Base-by-base conservation (phyloP, 2,888 invertebrate genomes). In the Lasius fuliginosus region DNA sequence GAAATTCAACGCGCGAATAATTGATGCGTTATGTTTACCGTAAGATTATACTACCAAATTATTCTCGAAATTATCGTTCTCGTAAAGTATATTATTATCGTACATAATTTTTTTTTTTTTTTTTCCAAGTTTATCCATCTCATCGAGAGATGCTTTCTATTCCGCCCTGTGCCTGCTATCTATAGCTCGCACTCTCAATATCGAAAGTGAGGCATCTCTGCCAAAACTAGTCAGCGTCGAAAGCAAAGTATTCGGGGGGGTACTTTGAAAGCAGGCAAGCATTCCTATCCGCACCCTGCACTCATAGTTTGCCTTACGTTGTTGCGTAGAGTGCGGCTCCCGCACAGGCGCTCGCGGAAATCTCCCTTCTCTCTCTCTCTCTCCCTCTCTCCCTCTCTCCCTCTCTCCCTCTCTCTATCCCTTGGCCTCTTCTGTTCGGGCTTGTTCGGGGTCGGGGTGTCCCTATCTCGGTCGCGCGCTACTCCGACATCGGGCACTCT, bases 401-500 rank as follows among this genome's bases (percentile, higher is more conserved):
- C 36, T 18, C 8, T 74, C 65, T 36, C 15, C 23, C 62, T n/a
- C 75, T 75, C 5, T 64, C 33, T 30, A 18, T 67, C 46, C 12
- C 36, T 27, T 33, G 49, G 36, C 11, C 65, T 71, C 58, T 73
- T 60, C 42, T 36, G 69, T 68, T 65, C 83, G 58, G 73, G 46
- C 23, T 68, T 12, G 82, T 68, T 56, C 62, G 73, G 73, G 71
- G 46, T 12, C 58, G 60, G 40, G 79, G 27, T 60, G 18, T 69
- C 27, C 40, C 79, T 42, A 64, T 71, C 71, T 83, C 68, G 79
- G 27, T 15, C 53, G 77, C 79, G 67, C 68, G 67, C 46, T 58
- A 56, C 49, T 60, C 83, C 67, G 62, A 83, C 79, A 77, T 83
- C 83, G 77, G 79, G 64, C 18, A 46, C 27, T 71, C 46, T 79